Percentiles rank a stretch among this genome's conserved stretches.
These are phyloP conservation scores for Balanococcus diminutus DNA, from an alignment of 2,888 invertebrate genomes.

Conservation along the genomic window DNA sequence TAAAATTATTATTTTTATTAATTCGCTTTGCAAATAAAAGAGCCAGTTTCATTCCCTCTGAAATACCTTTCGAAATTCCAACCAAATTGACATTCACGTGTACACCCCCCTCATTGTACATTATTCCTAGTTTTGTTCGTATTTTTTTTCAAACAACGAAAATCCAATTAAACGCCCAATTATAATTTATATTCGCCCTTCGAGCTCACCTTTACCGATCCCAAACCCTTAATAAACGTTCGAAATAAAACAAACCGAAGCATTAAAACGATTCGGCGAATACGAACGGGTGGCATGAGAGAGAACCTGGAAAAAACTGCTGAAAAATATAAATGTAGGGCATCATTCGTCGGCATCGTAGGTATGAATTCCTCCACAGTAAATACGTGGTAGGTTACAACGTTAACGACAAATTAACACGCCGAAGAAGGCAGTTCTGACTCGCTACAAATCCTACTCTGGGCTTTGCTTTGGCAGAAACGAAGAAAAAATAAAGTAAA, in stretches of 20 bases:
- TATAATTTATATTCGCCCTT: conserved; percentile 18
- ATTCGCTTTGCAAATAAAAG: not conserved
- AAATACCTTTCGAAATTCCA: not conserved
- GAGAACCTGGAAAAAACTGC: not conserved
- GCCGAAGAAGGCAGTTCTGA: not conserved
- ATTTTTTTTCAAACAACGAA: not conserved
- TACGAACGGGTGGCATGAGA: not conserved
- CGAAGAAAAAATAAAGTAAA: not conserved
- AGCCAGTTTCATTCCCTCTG: not conserved
- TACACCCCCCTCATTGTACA: not conserved
- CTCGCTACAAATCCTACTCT: not conserved
- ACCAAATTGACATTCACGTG: not conserved
- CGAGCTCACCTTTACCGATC: not conserved
- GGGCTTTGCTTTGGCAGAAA: not conserved
- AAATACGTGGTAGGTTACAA: not conserved
- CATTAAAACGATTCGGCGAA: not conserved
- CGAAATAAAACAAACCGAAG: conserved; percentile 8
- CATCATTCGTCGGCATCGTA: not conserved
- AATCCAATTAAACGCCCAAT: conserved; percentile 31
- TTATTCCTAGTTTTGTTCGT: not conserved
- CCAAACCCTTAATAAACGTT: conserved; percentile 22
- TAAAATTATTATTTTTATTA: not conserved
- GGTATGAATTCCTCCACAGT: not conserved
- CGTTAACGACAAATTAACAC: not conserved
- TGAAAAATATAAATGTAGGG: not conserved